Evolutionary conservation across 35 echinoderm and acorn worm genomes (phyloP).

Genomic region (Ptychodera flava): DNA sequence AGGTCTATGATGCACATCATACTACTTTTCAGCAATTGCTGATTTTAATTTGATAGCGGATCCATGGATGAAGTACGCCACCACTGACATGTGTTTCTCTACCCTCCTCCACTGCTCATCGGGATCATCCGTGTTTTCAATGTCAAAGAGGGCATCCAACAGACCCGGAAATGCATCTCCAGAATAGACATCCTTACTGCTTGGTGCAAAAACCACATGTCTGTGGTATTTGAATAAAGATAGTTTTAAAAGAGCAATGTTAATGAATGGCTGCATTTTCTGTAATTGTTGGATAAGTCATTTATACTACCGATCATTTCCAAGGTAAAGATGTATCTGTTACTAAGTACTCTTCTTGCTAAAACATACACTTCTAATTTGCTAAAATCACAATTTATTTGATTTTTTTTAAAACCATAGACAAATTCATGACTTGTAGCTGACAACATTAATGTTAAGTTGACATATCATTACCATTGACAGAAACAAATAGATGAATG

Average conservation of each 20-base stretch:
- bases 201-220: constrained; percentile 80
- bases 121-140: constrained; percentile 29
- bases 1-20: too few relatives aligned
- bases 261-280: too few relatives aligned
- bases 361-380: neutral
- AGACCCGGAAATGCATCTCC: constrained; percentile 75
- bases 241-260: too few relatives aligned
- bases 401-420: too few relatives aligned
- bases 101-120: constrained; percentile 7
- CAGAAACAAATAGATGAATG: neutral
- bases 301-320: too few relatives aligned
- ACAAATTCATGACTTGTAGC: neutral
- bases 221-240: constrained; percentile 16
- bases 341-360: neutral
- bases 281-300: too few relatives aligned
- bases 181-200: constrained; percentile 65
- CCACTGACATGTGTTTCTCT: constrained; percentile 68
- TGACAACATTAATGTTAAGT: neutral
- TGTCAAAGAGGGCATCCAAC: constrained; percentile 69
- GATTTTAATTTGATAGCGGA: constrained; percentile 64
- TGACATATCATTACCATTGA: neutral
- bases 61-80: constrained; percentile 71
- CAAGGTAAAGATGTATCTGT: neutral
- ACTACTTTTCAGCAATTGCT: too few relatives aligned
- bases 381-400: neutral